Percentiles rank a stretch among this genome's conserved stretches.
phyloP scores from a whole-genome alignment of 2,888 invertebrate species.

The Andrena bucephala region DNA sequence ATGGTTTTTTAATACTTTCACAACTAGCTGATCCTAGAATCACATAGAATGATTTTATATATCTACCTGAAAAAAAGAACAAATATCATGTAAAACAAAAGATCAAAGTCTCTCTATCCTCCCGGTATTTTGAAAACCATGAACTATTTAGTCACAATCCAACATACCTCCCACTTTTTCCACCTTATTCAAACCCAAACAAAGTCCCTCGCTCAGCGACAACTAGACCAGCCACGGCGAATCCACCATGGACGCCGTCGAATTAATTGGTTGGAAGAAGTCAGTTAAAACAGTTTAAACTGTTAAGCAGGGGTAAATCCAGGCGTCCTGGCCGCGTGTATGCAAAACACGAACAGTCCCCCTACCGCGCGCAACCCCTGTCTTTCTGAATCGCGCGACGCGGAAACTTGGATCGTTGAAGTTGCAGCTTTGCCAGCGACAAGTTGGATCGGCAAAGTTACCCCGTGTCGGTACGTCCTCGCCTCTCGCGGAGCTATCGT shows the following conservation, averaged over 20 bases:
- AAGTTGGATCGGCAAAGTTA: constrained; percentile 69
- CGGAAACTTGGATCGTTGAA: constrained; percentile 63
- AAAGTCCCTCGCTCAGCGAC: background rate
- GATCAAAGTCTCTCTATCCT: too few species aligned
- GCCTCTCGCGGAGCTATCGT: constrained; percentile 40
- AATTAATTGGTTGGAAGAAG: constrained; percentile 40
- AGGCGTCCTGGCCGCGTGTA: constrained; percentile 22
- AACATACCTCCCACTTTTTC: background rate
- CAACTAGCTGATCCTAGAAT: too few species aligned
- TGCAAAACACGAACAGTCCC: constrained; percentile 23
- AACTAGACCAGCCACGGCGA: background rate
- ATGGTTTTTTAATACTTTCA: too few species aligned
- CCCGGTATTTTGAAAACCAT: too few species aligned
- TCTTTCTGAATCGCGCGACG: constrained; percentile 39
- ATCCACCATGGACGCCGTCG: constrained; percentile 1
- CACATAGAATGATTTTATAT: too few species aligned
- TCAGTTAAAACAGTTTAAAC: constrained; percentile 50
- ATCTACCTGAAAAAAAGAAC: too few species aligned
- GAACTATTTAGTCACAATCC: too few species aligned
- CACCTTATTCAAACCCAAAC: background rate
- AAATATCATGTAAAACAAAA: too few species aligned
- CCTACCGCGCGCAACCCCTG: constrained; percentile 8
- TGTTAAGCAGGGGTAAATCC: constrained; percentile 41
- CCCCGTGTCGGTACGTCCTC: constrained; percentile 40
- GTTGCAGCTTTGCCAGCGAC: constrained; percentile 65